Conservation (phyloP, 2,888 invertebrate genomes). For the Dione vanillae region DNA sequence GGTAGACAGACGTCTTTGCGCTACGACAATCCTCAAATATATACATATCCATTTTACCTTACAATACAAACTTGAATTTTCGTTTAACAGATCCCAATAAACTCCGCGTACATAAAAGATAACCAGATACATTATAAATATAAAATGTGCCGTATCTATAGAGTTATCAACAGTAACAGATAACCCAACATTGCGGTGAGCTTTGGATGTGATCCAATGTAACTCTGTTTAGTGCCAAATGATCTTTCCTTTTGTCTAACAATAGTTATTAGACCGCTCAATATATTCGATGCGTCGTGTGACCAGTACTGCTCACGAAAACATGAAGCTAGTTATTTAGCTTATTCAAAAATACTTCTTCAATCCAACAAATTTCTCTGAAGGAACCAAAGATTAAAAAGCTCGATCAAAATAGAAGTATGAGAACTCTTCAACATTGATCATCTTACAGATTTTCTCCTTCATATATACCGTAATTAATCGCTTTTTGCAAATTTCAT, state of each 20-base stretch:
- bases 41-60: too few relatives aligned
- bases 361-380: too few relatives aligned
- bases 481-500: too few relatives aligned
- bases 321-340: background rate
- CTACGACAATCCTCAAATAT: too few relatives aligned
- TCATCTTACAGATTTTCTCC: too few relatives aligned
- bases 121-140: slow-evolving; percentile 6
- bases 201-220: slow-evolving; percentile 42
- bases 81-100: background rate
- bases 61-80: too few relatives aligned
- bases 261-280: slow-evolving; percentile 28
- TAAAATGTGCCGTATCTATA: slow-evolving; percentile 17
- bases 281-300: slow-evolving; percentile 24
- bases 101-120: slow-evolving; percentile 6
- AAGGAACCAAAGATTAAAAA: too few relatives aligned
- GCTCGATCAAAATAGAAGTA: too few relatives aligned
- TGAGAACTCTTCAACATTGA: too few relatives aligned
- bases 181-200: slow-evolving; percentile 38
- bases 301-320: slow-evolving; percentile 13
- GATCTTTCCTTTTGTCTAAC: slow-evolving; percentile 38
- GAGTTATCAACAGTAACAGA: slow-evolving; percentile 24
- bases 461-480: too few relatives aligned
- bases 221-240: slow-evolving; percentile 40
- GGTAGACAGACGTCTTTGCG: too few relatives aligned
- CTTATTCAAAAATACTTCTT: too few relatives aligned